A percentile compares a stretch with the other conserved stretches of the same genome.
phyloP scores from a whole-genome alignment of 1,140 invertebrate genomes.

The Cylas formicarius region DNA sequence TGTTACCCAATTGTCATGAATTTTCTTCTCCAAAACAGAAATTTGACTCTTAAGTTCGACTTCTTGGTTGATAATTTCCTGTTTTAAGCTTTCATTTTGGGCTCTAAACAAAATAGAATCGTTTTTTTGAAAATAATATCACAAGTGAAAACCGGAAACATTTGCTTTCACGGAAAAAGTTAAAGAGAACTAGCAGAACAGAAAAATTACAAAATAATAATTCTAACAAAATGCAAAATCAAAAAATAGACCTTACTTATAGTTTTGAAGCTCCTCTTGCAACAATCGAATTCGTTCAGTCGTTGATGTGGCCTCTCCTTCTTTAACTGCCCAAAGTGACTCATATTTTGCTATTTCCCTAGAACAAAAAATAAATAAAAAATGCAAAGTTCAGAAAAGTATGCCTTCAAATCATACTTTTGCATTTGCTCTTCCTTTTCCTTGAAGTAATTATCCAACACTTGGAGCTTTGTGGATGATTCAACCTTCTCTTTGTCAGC shows the following conservation, averaged over 20 bases:
- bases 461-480: constrained; percentile 73
- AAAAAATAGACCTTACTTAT: constrained; percentile 54
- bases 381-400: neutral
- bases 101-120: constrained; percentile 43
- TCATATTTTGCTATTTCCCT: constrained; percentile 75
- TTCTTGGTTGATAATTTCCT: constrained; percentile 73
- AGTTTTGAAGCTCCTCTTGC: constrained; percentile 72
- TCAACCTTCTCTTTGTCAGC: constrained; percentile 72
- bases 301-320: constrained; percentile 71
- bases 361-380: constrained; percentile 31
- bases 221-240: neutral
- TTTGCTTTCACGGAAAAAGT: too few species aligned
- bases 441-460: constrained; percentile 80
- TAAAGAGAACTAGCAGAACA: neutral
- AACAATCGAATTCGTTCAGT: constrained; percentile 67
- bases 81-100: constrained; percentile 64
- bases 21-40: constrained; percentile 63
- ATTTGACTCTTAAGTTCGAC: constrained; percentile 68
- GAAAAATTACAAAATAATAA: constrained; percentile 9
- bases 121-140: neutral
- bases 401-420: constrained; percentile 52
- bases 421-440: constrained; percentile 79
- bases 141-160: too few species aligned
- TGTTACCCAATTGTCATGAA: constrained; percentile 71
- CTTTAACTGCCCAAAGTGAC: constrained; percentile 71